Base-by-base conservation (phyloP, 2,113 vertebrate species). In the Lontra canadensis region DNA sequence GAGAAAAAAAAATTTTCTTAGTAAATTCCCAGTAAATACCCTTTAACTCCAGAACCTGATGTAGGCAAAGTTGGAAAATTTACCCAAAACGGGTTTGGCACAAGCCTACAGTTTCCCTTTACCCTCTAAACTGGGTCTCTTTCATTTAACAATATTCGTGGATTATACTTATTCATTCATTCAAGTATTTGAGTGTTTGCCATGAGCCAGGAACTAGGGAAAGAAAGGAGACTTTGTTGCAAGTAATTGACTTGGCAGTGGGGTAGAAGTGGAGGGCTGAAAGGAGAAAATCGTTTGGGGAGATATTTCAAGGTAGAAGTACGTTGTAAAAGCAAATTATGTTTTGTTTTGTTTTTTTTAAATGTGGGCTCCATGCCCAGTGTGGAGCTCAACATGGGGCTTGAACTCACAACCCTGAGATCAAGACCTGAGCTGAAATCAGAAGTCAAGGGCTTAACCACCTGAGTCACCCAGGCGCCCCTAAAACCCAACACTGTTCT, bases 291-390 rank as follows among this genome's bases (percentile, higher is more conserved):
- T 18, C 7, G 2, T 55, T 87, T 63, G 86, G 71, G 92, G n/a
- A 63, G 73, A 49, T 15, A 82, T 49, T 94, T 89, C 79, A 80
- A 96, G 34, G n/a, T 83, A 83, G 74, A 93, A 93, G 65, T 39
- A 63, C 59, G 34, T 65, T 82, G 71, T 61, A 34, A 63, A 84
- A 63, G 88, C 26, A 79, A 71, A 73, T 61, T 4, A 1, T 36
- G 17, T 3, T 18, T 67, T 67, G 5, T 67, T 34, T 67, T 34
- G 31, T 17, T 17, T 7, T 17, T 7, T 18, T 18, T 7, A 34
- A 31, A n/a, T 67, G 65, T 67, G 34, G 65, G 31, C 65, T 67
- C 65, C 65, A n/a, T n/a, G 34, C 34, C 65, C 31, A 67, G 15
- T 67, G 65, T 67, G 65, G 31, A 67, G 65, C 65, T 15, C 31